Evolutionary conservation across 2,113 vertebrate genomes (phyloP), one percentile per base, ranked within the genome.

Genomic region (Procavia capensis): DNA sequence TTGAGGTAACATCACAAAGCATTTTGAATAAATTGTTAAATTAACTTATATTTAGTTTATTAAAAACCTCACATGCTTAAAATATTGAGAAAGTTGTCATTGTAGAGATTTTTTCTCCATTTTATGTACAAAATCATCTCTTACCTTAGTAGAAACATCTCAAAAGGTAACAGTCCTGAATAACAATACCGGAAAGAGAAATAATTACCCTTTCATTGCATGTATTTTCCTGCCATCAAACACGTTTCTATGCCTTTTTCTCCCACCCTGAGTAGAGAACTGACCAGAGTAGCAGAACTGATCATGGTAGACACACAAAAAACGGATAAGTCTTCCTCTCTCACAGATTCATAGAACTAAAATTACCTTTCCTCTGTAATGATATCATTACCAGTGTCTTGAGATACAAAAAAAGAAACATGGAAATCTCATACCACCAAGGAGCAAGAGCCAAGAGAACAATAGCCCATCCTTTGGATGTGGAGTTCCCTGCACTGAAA

Each of bases 1-100:
- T 81, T 34, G 88, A 90, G 19, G 24, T n/a, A 92, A 84, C 74
- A 6, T 66, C 78, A 84, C 14, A 74, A 0, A 76, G 11, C 4
- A 54, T 78, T 59, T 91, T 70, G 61, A 86, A 90, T 85, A 79
- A 63, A 41, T n/a, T 74, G 10, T 96, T 76, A 85, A 22, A 93
- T 61, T 79, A 34, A 19, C 22, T 91, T 9, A 59, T n/a, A 41
- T 72, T 36, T 93, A 91, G 64, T 45, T 57, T 84, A 54, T 36
- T 82, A 68, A 95, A 75, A 75, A 88, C 24, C 5, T 25, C 72
- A 25, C 1, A 47, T 81, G 85, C 86, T 78, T 9, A 87, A 83
- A 89, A 74, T 5, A 91, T 88, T 63, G 79, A 84, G 1, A 82
- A 82, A 78, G 9, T 6, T 79, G 34, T n/a, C 50, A 76, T 43